Evolutionary conservation across 2,113 vertebrate genomes (phyloP), one percentile per base, ranked within the genome.

Genomic region (Marmota flaviventris): DNA sequence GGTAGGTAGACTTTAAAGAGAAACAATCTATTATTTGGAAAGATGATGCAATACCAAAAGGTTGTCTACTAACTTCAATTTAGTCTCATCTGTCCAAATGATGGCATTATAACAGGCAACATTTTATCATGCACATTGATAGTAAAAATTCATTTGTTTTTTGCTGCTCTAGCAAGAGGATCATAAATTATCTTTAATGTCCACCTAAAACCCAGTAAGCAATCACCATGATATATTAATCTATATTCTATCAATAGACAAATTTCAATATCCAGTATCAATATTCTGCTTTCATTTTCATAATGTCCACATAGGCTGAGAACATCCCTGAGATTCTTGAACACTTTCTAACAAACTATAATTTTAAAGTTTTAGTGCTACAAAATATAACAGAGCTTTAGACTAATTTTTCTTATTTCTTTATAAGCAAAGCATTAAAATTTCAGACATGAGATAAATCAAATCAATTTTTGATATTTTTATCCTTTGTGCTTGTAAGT

Each of bases 131-230:
- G 96, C 96, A 93, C 42, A 83, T 69, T 51, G 51, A 96, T 72
- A 48, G 53, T 84, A 67, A 96, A 2, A 24, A 91, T 82, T 87
- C 91, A 95, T 96, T 98, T 98, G 48, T 51, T 97, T 98, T 97
- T 91, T 94, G 96, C 96, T 98, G 29, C 92, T 95, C 48, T 56
- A 96, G 63, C 81, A 98, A 93, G 29, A 93, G 25, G 25, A 97
- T 89, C 76, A 76, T 97, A 97, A 98, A 97, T 96, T 97, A 96
- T 96, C 87, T 95, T 97, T 97, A 85, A 97, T 96, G 6, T 86
- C 58, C 77, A 97, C 92, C 76, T 86, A 89, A 65, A 95, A 24
- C 10, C 90, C 9, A 92, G 39, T 76, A 94, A 95, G 91, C 97
- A 97, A 97, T 95, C 3, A 27, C 89, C 51, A 84, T 88, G 83